Conservation (phyloP, 1,140 invertebrate genomes). For the Ridgeia piscesae region DNA sequence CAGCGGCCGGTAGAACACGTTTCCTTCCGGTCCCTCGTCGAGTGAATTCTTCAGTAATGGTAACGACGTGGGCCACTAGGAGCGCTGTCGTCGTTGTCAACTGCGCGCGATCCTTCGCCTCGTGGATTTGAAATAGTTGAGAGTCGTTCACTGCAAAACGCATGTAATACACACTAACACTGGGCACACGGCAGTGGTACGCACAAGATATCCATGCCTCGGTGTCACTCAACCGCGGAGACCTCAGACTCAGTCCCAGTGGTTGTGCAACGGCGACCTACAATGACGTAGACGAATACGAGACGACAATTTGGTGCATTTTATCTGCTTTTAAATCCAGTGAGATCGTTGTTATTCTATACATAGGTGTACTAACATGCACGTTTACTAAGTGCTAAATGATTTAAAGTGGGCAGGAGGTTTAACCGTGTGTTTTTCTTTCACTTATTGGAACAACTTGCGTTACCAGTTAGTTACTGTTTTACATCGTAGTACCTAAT, state of each 20-base stretch:
- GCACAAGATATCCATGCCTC: not conserved
- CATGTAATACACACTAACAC: not conserved
- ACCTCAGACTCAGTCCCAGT: not conserved
- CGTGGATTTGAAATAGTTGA: not conserved
- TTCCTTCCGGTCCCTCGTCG: not conserved
- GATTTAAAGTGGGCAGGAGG: no score
- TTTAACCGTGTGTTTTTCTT: no score
- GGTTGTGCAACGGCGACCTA: not conserved
- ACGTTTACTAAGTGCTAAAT: no score
- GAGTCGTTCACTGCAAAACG: not conserved
- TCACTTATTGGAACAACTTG: no score
- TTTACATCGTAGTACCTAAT: no score
- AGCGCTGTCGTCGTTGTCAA: slow-evolving; percentile 14
- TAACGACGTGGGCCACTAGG: not conserved
- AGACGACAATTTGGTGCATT: not conserved
- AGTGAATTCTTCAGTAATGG: not conserved
- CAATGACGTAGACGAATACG: not conserved
- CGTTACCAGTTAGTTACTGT: no score
- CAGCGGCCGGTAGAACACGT: not conserved
- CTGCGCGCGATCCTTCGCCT: slow-evolving; percentile 6
- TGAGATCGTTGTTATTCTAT: no score
- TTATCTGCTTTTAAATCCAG: not conserved
- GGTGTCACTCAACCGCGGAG: not conserved
- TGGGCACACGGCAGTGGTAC: not conserved
- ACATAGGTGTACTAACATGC: no score